phyloP scores from a whole-genome alignment of 2,888 invertebrate genomes.

The Aromia moschata region DNA sequence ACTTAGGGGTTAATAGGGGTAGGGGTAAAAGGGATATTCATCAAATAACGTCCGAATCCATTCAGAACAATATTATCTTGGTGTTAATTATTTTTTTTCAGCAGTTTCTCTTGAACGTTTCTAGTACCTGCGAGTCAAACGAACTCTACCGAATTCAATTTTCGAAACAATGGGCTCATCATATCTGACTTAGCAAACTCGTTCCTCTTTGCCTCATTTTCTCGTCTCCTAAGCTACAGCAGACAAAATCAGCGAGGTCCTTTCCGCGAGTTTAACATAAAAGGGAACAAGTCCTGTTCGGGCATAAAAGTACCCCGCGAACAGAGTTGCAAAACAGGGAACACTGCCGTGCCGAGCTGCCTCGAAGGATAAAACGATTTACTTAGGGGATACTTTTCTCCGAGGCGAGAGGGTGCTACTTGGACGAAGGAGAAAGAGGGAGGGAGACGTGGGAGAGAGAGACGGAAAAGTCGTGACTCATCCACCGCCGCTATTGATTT shows the following conservation, averaged over 20 bases:
- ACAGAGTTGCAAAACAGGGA: background rate
- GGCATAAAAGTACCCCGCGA: slow-evolving; percentile 3
- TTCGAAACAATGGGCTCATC: too few species aligned
- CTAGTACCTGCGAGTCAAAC: too few species aligned
- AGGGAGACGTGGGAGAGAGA: slow-evolving; percentile 4
- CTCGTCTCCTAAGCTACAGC: too few species aligned
- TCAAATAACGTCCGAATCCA: too few species aligned
- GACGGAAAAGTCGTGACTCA: slow-evolving; percentile 30
- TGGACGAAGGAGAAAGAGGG: slow-evolving; percentile 11
- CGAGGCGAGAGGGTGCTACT: slow-evolving; percentile 3
- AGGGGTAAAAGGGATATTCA: too few species aligned
- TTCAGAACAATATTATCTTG: too few species aligned
- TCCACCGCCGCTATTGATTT: slow-evolving; percentile 41
- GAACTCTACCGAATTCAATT: too few species aligned
- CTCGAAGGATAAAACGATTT: slow-evolving; percentile 15
- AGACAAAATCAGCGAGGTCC: slow-evolving; percentile 5
- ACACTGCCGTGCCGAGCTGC: background rate
- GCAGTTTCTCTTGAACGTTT: too few species aligned
- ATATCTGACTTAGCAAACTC: too few species aligned
- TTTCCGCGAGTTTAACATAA: slow-evolving; percentile 13
- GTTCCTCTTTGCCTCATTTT: too few species aligned
- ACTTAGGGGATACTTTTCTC: slow-evolving; percentile 10
- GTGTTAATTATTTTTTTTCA: too few species aligned
- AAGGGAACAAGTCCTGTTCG: slow-evolving; percentile 1
- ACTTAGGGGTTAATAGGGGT: too few species aligned